Percentiles rank a stretch among this genome's conserved stretches.
Evolutionary conservation across 2,113 vertebrate genomes (phyloP).

Genomic region (Caracal caracal): DNA sequence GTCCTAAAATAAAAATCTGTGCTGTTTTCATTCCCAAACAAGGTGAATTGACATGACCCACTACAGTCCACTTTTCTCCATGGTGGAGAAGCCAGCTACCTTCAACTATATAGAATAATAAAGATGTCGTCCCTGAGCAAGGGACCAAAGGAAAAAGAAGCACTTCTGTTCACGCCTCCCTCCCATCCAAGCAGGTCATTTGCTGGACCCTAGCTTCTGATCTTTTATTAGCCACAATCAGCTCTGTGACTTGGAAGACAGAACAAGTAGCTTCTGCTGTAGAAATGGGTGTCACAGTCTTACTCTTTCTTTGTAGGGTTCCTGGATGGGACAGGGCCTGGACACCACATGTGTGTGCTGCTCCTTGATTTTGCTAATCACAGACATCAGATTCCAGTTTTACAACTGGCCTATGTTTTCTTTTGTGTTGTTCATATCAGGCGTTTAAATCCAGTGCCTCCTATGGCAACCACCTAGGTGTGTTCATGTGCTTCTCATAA

Average conservation of each 20-base stretch:
- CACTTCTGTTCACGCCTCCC: accelerated
- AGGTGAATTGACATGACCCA: neutral
- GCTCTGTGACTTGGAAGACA: neutral
- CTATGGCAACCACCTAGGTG: accelerated
- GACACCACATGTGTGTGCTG: accelerated
- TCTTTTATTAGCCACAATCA: neutral
- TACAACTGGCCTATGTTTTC: neutral
- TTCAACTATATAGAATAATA: neutral
- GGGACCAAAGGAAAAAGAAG: no score
- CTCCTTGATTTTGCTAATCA: neutral
- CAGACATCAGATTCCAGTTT: neutral
- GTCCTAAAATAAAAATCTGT: neutral
- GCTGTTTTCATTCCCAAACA: neutral
- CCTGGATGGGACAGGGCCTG: accelerated
- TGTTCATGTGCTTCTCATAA: neutral
- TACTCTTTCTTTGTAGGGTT: neutral
- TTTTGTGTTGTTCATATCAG: no score
- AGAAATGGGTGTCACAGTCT: accelerated
- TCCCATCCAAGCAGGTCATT: neutral
- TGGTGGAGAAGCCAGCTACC: neutral
- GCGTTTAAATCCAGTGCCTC: neutral
- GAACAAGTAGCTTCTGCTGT: neutral
- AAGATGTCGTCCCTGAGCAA: neutral
- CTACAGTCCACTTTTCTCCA: accelerated
- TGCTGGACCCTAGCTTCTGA: neutral